Conservation (phyloP, 2,888 invertebrate species). For the Lasioglossum lativentre region DNA sequence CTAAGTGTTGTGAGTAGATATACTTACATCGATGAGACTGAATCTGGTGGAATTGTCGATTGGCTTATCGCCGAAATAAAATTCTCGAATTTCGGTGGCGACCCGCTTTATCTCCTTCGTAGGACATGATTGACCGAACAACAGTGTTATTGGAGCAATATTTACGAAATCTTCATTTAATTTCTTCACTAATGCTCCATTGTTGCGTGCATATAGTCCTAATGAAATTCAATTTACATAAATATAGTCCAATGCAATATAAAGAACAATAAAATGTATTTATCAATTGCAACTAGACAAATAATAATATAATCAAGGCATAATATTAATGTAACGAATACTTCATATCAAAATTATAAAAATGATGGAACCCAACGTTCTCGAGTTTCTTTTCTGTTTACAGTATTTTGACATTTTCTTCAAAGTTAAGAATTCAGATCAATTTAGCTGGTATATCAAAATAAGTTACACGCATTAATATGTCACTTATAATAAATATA, state of each 20-base stretch:
- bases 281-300: neutral
- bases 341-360: neutral
- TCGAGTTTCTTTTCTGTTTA: neutral
- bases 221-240: neutral
- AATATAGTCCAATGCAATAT: neutral
- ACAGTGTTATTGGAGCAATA: conserved; percentile 87
- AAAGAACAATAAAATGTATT: neutral
- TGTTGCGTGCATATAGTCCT: conserved; percentile 81
- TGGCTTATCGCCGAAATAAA: conserved; percentile 86
- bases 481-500: neutral
- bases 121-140: conserved; percentile 87
- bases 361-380: neutral
- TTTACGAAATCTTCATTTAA: conserved; percentile 86
- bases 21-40: conserved; percentile 87
- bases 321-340: neutral
- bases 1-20: neutral
- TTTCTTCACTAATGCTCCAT: conserved; percentile 85
- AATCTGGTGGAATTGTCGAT: conserved; percentile 85
- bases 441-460: neutral
- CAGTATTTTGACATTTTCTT: neutral
- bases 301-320: neutral
- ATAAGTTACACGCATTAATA: neutral
- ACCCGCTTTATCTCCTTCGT: conserved; percentile 82
- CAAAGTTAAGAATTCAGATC: neutral
- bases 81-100: conserved; percentile 86